Conservation (phyloP, 2,113 vertebrate genomes). For the Mastomys natalensis region DNA sequence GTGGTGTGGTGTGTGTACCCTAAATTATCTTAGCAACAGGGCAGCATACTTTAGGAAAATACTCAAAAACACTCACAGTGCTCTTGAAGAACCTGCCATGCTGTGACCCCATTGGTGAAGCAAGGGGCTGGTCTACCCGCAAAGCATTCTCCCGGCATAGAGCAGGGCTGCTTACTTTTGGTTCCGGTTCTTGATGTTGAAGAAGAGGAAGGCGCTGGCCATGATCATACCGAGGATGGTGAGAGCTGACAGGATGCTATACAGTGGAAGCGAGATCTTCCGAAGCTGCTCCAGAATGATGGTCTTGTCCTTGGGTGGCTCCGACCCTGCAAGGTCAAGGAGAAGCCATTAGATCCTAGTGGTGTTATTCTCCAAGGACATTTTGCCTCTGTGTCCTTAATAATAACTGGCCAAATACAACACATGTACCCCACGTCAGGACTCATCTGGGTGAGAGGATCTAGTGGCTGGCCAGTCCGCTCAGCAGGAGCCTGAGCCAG, state of each 20-base stretch:
- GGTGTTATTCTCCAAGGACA: not conserved
- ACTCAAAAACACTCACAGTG: not conserved
- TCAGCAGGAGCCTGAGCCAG: slow-evolving; percentile 45
- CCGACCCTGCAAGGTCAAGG: slow-evolving; percentile 89
- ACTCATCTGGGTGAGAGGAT: not conserved
- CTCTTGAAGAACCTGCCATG: not conserved
- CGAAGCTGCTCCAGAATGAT: slow-evolving; percentile 95
- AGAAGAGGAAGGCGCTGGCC: slow-evolving; percentile 98
- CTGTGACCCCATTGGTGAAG: not conserved
- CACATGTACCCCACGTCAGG: not conserved
- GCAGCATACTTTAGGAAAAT: not conserved
- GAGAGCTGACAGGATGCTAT: slow-evolving; percentile 98
- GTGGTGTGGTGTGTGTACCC: not conserved
- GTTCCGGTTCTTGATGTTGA: slow-evolving; percentile 99
- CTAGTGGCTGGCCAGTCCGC: not conserved
- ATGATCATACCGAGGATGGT: slow-evolving; percentile 99
- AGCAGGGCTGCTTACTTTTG: slow-evolving; percentile 92
- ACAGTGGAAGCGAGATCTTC: slow-evolving; percentile 98
- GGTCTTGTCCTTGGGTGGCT: slow-evolving; percentile 97
- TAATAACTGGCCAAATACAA: not conserved
- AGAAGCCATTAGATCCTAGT: slow-evolving; percentile 20
- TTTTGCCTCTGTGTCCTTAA: not conserved
- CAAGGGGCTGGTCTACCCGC: not conserved
- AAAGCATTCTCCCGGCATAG: not conserved
- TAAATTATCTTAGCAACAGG: not conserved